Base-by-base conservation (phyloP, 37 sponge, comb jelly and placozoan species). In the Beroe ovata region DNA sequence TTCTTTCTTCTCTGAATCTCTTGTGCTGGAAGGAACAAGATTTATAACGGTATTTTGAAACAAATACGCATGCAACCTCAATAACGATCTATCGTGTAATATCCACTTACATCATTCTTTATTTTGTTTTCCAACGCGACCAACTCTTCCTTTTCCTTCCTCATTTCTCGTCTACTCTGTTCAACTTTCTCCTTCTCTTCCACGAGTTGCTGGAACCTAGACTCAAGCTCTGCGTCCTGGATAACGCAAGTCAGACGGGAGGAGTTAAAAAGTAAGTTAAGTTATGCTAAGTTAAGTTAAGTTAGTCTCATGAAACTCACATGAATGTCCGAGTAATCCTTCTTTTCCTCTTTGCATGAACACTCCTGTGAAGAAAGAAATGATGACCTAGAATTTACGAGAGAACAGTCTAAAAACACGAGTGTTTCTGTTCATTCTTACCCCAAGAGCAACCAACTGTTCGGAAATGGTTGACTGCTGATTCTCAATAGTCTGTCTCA, bases 201-300 rank as follows among this genome's bases (percentile, higher is more conserved):
- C 84, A 77, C n/a, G 28, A 77, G 33, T 54, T 77, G 54, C 23
- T 77, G 84, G 84, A 77, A 77, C 23, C 84, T 8, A 3, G 84
- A 77, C 22, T 77, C 84, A 19, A 77, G 84, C 28, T 77, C 84
- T 6, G 84, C 84, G 84, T 77, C 84, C 41, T 77, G 84, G 38
- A 36, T 25, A 25, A 16, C n/a, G n/a, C n/a, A n/a, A n/a, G n/a
- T n/a, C n/a, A n/a, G n/a, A n/a, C n/a, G n/a, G n/a, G n/a, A n/a
- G n/a, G n/a, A n/a, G n/a, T n/a, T n/a, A n/a, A n/a, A n/a, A n/a
- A n/a, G n/a, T n/a, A n/a, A n/a, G n/a, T n/a, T n/a, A n/a, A n/a
- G n/a, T n/a, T n/a, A n/a, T n/a, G n/a, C n/a, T n/a, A n/a, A n/a
- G n/a, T n/a, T n/a, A n/a, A n/a, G n/a, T n/a, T n/a, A n/a, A n/a